Percentiles rank a stretch among this genome's conserved stretches.
Conservation (phyloP, 1,140 invertebrate species). For the Eurosta solidaginis region DNA sequence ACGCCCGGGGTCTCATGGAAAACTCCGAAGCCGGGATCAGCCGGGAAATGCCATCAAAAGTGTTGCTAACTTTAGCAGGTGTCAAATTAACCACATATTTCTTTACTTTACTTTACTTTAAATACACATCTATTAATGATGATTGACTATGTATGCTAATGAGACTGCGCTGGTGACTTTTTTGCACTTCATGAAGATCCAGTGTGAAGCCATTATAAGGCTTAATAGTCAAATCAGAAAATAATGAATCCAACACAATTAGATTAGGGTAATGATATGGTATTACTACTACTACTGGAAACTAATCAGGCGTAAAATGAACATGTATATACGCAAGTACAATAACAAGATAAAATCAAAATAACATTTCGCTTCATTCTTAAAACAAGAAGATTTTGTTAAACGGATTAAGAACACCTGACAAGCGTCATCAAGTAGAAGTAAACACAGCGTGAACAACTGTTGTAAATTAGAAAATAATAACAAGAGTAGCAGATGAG, state of each 20-base stretch:
- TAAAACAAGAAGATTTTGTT: neutral
- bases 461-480: neutral
- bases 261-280: too few species aligned
- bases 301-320: neutral
- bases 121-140: too few species aligned
- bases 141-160: too few species aligned
- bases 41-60: too few species aligned
- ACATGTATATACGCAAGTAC: neutral
- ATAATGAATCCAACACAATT: neutral
- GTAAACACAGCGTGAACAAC: neutral
- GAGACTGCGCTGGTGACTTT: neutral
- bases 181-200: neutral
- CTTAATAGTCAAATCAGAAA: neutral
- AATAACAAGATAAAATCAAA: neutral
- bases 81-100: too few species aligned
- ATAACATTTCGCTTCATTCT: neutral
- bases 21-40: too few species aligned
- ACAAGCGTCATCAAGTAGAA: neutral
- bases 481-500: neutral
- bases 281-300: too few species aligned
- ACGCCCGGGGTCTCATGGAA: too few species aligned
- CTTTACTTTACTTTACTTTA: too few species aligned
- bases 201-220: neutral
- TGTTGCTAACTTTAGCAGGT: too few species aligned
- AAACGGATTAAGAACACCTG: constrained; percentile 16